Evolutionary conservation across 2,888 invertebrate species (phyloP).

Genomic region (Pristionchus entomophagus): DNA sequence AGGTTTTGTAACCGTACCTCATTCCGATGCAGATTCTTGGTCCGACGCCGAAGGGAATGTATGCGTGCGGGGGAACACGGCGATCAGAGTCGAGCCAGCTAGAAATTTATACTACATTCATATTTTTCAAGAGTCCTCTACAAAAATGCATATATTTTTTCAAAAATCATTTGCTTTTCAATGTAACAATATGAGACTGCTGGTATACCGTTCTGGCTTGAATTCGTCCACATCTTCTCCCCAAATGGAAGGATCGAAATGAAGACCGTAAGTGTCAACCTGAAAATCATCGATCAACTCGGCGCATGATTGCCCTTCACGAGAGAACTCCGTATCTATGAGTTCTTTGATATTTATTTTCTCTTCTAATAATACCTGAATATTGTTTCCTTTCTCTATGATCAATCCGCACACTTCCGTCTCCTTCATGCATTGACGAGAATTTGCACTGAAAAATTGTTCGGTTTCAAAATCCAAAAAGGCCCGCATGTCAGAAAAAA

Average conservation of each 20-base stretch:
- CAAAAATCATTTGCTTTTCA: no score
- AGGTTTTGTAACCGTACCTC: not conserved
- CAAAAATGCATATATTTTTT: not conserved
- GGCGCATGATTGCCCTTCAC: no score
- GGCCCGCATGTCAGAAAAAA: no score
- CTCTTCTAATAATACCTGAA: not conserved
- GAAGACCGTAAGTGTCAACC: slow-evolving; percentile 31
- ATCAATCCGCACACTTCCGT: slow-evolving; percentile 34
- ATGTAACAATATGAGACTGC: no score
- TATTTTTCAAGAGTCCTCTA: not conserved
- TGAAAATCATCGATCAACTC: no score
- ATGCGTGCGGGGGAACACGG: slow-evolving; percentile 3
- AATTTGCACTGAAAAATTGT: slow-evolving; percentile 32
- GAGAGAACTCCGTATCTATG: no score
- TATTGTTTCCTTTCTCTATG: slow-evolving; percentile 15
- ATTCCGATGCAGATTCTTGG: slow-evolving; percentile 45
- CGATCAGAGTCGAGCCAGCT: slow-evolving; percentile 26
- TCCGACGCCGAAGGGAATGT: slow-evolving; percentile 43
- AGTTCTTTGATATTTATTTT: no score
- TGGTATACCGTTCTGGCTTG: slow-evolving; percentile 29
- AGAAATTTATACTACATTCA: no score
- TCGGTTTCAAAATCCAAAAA: no score
- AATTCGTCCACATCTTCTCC: slow-evolving; percentile 41
- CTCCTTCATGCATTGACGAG: slow-evolving; percentile 35
- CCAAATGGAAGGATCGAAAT: slow-evolving; percentile 21